Conservation (phyloP, 2,797 vertebrate species). For the Carapus acus region DNA sequence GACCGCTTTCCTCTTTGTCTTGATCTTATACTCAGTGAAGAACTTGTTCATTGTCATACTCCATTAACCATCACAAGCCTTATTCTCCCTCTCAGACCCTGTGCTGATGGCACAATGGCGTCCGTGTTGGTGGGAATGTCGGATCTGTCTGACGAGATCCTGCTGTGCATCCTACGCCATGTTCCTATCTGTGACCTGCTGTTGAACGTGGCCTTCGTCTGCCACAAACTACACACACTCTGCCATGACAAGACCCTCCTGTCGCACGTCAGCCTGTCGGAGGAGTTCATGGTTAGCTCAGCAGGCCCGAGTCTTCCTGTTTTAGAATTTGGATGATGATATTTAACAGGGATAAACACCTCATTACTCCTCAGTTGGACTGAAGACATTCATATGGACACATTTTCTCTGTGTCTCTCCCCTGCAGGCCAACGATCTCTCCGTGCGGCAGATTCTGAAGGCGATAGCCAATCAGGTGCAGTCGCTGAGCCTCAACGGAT, state of each 20-base stretch:
- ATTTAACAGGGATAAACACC: too few relatives aligned
- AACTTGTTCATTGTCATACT: too few relatives aligned
- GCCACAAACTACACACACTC: slow-evolving; percentile 80
- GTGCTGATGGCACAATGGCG: slow-evolving; percentile 54
- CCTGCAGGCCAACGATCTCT: slow-evolving; percentile 78
- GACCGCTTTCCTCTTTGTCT: too few relatives aligned
- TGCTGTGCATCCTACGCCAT: slow-evolving; percentile 86
- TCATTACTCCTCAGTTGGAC: too few relatives aligned
- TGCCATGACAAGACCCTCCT: slow-evolving; percentile 92
- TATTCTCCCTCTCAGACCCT: slow-evolving; percentile 54
- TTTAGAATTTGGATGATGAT: too few relatives aligned
- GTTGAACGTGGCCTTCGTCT: slow-evolving; percentile 80
- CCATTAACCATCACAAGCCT: background rate
- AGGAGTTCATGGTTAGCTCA: slow-evolving; percentile 80
- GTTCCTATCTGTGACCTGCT: slow-evolving; percentile 86
- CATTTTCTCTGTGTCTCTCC: slow-evolving; percentile 1
- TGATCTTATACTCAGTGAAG: too few relatives aligned
- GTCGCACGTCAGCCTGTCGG: slow-evolving; percentile 77
- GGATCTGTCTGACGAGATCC: slow-evolving; percentile 91
- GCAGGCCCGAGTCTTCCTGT: background rate
- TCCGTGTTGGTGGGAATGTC: slow-evolving; percentile 74
- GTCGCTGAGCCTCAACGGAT: slow-evolving; percentile 85
- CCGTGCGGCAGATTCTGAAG: slow-evolving; percentile 76
- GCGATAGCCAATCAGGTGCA: slow-evolving; percentile 79
- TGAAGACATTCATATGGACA: too few relatives aligned